Base-by-base conservation (phyloP, 2,888 invertebrate genomes). In the Coremacera marginata region DNA sequence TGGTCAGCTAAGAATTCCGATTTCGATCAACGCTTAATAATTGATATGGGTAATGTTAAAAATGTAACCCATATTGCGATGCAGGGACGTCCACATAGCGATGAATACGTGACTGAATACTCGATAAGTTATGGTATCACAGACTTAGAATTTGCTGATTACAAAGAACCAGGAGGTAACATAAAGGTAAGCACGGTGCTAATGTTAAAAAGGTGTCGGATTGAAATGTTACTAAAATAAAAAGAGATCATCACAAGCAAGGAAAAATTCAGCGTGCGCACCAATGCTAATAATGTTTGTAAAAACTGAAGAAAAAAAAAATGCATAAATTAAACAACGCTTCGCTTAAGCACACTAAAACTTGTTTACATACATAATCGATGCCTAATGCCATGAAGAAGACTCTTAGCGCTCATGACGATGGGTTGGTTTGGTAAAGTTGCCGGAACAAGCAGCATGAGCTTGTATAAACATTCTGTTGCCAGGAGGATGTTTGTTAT, bases 61-160 rank as follows among this genome's bases (percentile, higher is more conserved):
- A 97, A 97, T 90, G 92, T 99, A 83, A 97, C 97, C 52, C 92
- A 94, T 81, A 94, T 98, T 78, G 94, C 95, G 82, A 95, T 97
- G 34, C 96, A 96, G 89, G 98, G 98, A 82, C 93, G 98, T 77
- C 94, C 95, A 3, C 95, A 95, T 87, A 95, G 96, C 80, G 93
- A 94, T 84, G 98, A 98, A 90, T 98, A 93, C 91, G 96, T 98
- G 77, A 95, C 95, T 89, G 98, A 98, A 90, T 99, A 95, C 90
- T 94, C 94, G 88, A 94, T 99, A 87, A 95, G 96, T 90, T 98
- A 96, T 90, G 96, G 97, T 81, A 94, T 95, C 84, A 96, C 96
- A 87, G 96, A 96, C 80, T 93, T 94, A 85, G 97, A 97, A 90
- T 97, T 94, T 90, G 94, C 95, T 78, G 94, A 94, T 88, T 97